Conservation (phyloP, 2,797 vertebrate species). For the Cuniculus paca region DNA sequence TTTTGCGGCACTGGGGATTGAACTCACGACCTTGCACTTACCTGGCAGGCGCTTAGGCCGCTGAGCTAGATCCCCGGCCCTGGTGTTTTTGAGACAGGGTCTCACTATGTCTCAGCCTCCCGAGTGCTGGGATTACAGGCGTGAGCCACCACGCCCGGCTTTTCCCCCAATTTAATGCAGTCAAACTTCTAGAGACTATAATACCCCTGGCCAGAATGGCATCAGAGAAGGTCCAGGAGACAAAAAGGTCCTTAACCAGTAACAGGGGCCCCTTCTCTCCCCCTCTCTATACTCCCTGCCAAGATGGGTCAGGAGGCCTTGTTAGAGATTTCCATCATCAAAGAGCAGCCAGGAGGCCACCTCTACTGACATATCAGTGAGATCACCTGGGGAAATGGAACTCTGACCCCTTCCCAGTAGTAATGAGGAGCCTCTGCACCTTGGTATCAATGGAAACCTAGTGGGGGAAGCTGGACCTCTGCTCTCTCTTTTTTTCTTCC, state of each 20-base stretch:
- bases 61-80: no score
- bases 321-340: not conserved
- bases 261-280: no score
- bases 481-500: not conserved
- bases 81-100: no score
- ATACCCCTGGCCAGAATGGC: not conserved
- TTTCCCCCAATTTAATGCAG: not conserved
- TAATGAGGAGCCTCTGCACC: not conserved
- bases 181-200: not conserved
- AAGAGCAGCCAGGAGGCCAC: not conserved
- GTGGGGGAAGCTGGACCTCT: not conserved
- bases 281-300: not conserved
- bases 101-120: no score
- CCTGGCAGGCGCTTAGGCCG: no score
- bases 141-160: no score
- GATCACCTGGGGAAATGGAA: not conserved
- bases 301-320: not conserved
- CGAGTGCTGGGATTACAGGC: no score
- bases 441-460: not conserved
- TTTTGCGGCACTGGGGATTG: no score
- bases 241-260: not conserved
- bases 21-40: no score
- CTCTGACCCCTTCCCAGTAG: not conserved
- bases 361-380: not conserved
- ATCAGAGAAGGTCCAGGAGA: not conserved